Conservation (phyloP, 2,113 vertebrate species). For the Notechis scutatus region DNA sequence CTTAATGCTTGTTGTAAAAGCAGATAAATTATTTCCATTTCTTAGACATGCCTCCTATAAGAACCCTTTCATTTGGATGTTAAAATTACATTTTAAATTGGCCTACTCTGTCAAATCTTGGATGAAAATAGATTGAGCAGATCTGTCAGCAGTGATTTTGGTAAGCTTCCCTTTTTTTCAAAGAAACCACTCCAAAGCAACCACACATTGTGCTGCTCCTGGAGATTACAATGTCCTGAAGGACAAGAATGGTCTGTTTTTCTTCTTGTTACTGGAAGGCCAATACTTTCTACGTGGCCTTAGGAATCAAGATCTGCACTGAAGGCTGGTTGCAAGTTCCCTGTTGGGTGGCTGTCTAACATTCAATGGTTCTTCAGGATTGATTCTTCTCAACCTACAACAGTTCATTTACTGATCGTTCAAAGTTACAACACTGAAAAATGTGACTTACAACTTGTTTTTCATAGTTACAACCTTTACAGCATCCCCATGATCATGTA, state of each 20-base stretch:
- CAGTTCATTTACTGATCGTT: too few relatives aligned
- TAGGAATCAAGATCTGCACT: slow-evolving; percentile 2
- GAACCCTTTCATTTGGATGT: neutral
- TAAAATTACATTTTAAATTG: slow-evolving; percentile 3
- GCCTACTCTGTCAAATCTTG: neutral
- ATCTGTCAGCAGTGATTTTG: slow-evolving; percentile 3
- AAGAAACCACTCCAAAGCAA: neutral
- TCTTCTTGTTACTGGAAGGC: neutral
- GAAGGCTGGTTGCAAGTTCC: neutral
- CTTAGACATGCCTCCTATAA: neutral
- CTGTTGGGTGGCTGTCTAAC: neutral
- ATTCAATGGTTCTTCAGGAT: neutral
- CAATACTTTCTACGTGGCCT: neutral
- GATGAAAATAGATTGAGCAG: neutral
- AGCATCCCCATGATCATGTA: too few relatives aligned
- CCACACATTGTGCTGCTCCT: neutral
- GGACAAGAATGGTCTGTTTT: neutral
- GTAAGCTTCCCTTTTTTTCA: neutral
- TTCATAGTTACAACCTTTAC: too few relatives aligned
- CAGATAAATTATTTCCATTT: neutral
- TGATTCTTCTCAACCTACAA: too few relatives aligned
- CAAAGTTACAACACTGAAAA: too few relatives aligned
- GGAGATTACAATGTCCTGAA: slow-evolving; percentile 9
- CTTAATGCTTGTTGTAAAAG: neutral
- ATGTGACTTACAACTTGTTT: too few relatives aligned